Evolutionary conservation across 2,797 vertebrate species (phyloP).

Genomic region (Lates japonicus): DNA sequence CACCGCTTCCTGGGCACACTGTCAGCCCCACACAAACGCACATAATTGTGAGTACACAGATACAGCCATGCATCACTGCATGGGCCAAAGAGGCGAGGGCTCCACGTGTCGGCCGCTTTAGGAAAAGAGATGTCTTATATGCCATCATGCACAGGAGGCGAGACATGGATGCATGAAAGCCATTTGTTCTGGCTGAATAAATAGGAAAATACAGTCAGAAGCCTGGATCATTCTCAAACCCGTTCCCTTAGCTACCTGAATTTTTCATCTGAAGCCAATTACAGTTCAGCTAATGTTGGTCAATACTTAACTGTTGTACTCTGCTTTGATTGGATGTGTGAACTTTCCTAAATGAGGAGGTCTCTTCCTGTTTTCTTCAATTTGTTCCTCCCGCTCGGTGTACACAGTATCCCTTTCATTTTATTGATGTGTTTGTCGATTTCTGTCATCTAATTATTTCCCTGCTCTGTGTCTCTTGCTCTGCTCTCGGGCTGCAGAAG

Average conservation of each 20-base stretch:
- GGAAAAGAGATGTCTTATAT: conserved; percentile 44
- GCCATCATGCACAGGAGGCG: conserved; percentile 19
- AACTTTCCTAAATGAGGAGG: conserved; percentile 69
- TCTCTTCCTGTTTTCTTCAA: conserved; percentile 58
- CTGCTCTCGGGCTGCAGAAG: conserved; percentile 65
- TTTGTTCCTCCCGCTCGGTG: conserved; percentile 26
- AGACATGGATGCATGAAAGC: conserved; percentile 36
- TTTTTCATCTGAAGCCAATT: conserved; percentile 59
- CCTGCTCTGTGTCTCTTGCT: conserved; percentile 54
- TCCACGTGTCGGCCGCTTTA: conserved; percentile 3
- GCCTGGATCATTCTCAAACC: conserved; percentile 14
- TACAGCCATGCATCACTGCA: conserved; percentile 71
- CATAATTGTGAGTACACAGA: conserved; percentile 80
- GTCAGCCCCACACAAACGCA: conserved; percentile 63
- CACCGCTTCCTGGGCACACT: conserved; percentile 33
- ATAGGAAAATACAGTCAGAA: conserved; percentile 28
- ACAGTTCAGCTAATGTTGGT: conserved; percentile 58
- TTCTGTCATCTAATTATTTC: conserved; percentile 74
- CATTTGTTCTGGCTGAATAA: conserved; percentile 63
- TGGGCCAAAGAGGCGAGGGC: conserved; percentile 42
- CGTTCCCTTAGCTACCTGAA: not conserved
- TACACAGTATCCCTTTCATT: conserved; percentile 55
- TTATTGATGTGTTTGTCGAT: conserved; percentile 77
- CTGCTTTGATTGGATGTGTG: conserved; percentile 59
- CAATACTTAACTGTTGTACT: conserved; percentile 50